These are phyloP conservation scores for Periophthalmodon schlosseri DNA, from an alignment of 2,113 vertebrate species.

Conservation along the genomic window DNA sequence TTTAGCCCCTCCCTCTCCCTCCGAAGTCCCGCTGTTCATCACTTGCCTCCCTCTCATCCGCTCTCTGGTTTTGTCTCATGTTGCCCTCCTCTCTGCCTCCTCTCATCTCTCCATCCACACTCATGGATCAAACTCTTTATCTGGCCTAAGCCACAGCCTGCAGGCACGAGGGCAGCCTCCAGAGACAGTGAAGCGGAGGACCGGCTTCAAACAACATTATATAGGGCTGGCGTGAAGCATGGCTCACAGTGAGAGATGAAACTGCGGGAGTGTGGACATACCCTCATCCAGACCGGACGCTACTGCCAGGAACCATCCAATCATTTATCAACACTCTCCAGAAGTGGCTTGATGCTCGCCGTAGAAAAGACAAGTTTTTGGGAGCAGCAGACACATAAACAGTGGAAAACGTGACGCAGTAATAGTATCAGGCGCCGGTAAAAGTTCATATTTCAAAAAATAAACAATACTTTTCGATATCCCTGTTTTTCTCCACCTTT, in stretches of 20 bases:
- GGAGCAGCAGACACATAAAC: not conserved
- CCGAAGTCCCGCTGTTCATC: conserved; percentile 3
- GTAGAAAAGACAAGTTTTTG: not conserved
- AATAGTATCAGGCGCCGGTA: no score
- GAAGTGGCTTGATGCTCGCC: not conserved
- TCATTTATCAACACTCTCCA: not conserved
- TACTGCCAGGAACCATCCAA: not conserved
- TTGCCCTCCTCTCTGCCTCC: conserved; percentile 33
- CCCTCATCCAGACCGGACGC: conserved; percentile 44
- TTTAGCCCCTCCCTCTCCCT: conserved; percentile 45
- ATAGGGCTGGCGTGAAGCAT: conserved; percentile 65
- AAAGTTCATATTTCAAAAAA: no score
- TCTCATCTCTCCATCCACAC: conserved; percentile 57
- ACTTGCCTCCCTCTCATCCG: not conserved
- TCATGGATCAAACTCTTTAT: conserved; percentile 77
- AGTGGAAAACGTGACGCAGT: not conserved
- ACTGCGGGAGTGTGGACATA: conserved; percentile 52
- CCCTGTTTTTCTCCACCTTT: not conserved
- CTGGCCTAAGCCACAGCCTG: conserved; percentile 71
- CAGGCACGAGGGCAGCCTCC: conserved; percentile 63
- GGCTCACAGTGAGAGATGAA: conserved; percentile 66
- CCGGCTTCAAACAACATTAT: conserved; percentile 73
- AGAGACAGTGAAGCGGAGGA: conserved; percentile 60
- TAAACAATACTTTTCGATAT: not conserved
- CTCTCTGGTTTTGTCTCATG: conserved; percentile 16